Conservation (phyloP, 1,140 invertebrate genomes). For the Drosophila littoralis region DNA sequence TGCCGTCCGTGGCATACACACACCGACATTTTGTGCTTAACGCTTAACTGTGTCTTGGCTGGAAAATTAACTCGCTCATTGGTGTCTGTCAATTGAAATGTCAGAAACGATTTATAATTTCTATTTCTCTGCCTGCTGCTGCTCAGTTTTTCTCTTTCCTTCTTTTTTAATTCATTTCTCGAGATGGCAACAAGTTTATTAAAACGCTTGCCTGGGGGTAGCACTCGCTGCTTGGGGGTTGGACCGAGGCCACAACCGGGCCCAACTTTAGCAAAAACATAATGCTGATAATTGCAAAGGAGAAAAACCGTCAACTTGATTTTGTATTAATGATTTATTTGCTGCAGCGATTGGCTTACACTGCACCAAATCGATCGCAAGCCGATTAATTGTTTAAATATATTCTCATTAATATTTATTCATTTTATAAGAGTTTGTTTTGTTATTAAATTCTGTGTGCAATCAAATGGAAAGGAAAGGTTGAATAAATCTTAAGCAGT, state of each 20-base stretch:
- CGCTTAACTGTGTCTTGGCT: conserved; percentile 55
- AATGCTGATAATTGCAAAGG: conserved; percentile 81
- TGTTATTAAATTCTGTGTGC: not conserved
- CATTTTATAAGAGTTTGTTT: not conserved
- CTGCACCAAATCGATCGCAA: conserved; percentile 13
- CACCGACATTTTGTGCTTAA: conserved; percentile 4
- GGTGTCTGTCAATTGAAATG: conserved; percentile 83
- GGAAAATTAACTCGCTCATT: conserved; percentile 83
- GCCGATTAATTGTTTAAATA: not conserved
- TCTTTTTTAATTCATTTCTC: conserved; percentile 15
- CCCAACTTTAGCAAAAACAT: conserved; percentile 77
- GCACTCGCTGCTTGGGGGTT: not conserved
- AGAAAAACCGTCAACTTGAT: conserved; percentile 73
- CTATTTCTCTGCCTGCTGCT: conserved; percentile 41
- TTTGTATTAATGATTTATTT: conserved; percentile 73
- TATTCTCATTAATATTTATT: not conserved
- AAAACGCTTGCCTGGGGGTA: conserved; percentile 48
- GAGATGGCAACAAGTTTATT: conserved; percentile 76
- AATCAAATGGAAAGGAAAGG: too few relatives aligned
- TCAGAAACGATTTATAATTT: conserved; percentile 84
- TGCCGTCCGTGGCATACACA: not conserved
- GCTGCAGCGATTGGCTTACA: conserved; percentile 19
- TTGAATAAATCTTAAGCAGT: too few relatives aligned
- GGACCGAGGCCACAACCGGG: conserved; percentile 22
- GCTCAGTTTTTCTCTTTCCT: conserved; percentile 7